These are phyloP conservation scores for Machaerirhynchus nigripectus DNA, from an alignment of 2,113 vertebrate species.

Conservation along the genomic window DNA sequence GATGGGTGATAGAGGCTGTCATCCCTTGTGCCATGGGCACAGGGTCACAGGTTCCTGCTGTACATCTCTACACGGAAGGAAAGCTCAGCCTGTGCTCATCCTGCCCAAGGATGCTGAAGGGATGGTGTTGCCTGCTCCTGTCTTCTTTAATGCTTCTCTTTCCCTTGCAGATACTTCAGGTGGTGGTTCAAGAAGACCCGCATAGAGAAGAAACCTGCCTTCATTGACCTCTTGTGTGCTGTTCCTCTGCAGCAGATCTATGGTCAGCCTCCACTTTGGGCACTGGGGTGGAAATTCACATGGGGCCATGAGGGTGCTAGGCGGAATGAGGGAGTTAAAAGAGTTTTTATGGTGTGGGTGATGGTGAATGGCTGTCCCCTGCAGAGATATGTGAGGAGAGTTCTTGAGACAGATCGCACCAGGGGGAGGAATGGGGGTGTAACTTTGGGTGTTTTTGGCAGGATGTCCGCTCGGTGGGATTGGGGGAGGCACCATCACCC, in stretches of 20 bases:
- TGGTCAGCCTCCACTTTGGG: slow-evolving; percentile 71
- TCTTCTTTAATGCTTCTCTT: not conserved
- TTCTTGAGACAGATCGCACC: not conserved
- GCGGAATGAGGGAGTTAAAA: not conserved
- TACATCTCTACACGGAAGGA: not conserved
- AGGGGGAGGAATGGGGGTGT: not conserved
- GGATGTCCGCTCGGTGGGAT: slow-evolving; percentile 93
- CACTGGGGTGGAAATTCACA: not conserved
- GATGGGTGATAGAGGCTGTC: not conserved
- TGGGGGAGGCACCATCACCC: slow-evolving; percentile 92
- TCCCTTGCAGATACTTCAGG: slow-evolving; percentile 82
- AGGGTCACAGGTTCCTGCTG: fast-evolving
- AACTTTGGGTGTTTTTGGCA: slow-evolving; percentile 54
- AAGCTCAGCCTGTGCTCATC: fast-evolving
- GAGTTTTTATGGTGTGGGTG: not conserved
- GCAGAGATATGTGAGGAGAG: fast-evolving
- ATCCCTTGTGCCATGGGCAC: fast-evolving
- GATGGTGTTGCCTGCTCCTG: fast-evolving
- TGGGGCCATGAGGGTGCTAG: fast-evolving
- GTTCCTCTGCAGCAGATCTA: slow-evolving; percentile 91
- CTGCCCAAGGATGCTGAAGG: not conserved
- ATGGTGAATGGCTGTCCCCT: fast-evolving
- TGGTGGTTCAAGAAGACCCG: slow-evolving; percentile 94
- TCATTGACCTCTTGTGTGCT: slow-evolving; percentile 88
- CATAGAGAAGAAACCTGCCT: slow-evolving; percentile 90